Percentiles rank a stretch among this genome's conserved stretches.
phyloP scores from a whole-genome alignment of 2,797 vertebrate genomes.

The Enteromius treurensis region DNA sequence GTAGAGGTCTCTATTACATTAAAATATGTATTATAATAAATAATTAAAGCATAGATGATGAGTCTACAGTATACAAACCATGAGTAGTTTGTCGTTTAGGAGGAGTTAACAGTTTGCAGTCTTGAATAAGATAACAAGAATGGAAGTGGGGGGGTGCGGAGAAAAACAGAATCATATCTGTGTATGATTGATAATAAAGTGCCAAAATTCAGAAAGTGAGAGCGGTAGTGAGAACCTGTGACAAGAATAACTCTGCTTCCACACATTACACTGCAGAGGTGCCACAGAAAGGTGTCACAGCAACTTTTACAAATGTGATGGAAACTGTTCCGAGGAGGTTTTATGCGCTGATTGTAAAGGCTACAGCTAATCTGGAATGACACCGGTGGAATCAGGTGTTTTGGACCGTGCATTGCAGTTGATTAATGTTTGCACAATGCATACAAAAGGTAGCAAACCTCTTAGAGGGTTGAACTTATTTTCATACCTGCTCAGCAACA shows the following conservation, averaged over 20 bases:
- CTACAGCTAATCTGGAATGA: conserved; percentile 47
- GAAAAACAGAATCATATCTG: conserved; percentile 53
- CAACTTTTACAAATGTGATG: conserved; percentile 60
- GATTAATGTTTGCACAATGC: conserved; percentile 59
- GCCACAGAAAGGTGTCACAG: conserved; percentile 54
- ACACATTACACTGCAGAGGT: conserved; percentile 50
- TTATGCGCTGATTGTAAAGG: conserved; percentile 51
- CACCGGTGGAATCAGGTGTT: conserved; percentile 60
- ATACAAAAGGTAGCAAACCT: conserved; percentile 40
- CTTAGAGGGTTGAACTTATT: conserved; percentile 47
- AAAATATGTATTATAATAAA: too few relatives aligned
- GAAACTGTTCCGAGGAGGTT: conserved; percentile 55
- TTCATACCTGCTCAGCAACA: conserved; percentile 53
- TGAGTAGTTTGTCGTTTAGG: not conserved
- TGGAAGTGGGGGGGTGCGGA: too few relatives aligned
- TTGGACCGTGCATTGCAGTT: conserved; percentile 49
- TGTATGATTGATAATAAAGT: conserved; percentile 58
- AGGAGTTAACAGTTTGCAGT: not conserved
- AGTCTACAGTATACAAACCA: not conserved
- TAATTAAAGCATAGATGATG: not conserved
- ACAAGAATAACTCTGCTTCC: conserved; percentile 56
- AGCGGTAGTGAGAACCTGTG: conserved; percentile 46
- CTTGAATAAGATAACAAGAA: not conserved
- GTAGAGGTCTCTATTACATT: not conserved
- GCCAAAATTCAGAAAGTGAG: conserved; percentile 58